Evolutionary conservation across 2,888 invertebrate species (phyloP), one percentile per base, ranked within the genome.

Genomic region (Tetropium fuscum): DNA sequence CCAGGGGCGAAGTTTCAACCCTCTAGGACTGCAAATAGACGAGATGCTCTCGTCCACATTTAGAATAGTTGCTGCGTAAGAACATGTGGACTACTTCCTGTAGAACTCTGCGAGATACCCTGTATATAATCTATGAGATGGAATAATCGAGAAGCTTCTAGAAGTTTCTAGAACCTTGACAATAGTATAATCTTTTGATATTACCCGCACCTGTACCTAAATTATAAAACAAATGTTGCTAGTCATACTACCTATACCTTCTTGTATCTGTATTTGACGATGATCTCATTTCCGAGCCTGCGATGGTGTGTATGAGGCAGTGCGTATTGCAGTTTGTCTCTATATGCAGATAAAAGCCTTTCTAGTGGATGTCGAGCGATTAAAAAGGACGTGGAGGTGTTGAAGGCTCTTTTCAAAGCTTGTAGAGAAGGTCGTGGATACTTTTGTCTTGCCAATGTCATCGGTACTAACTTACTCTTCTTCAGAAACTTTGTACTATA

Each of bases 301-400:
- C 91, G 90, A 73, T 94, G 93, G 75, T 91, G 88, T 13, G 93
- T 92, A 78, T 92, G 90, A 0, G 93, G 93, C 80, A 93, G 84
- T 40, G 93, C 91, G 76, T 90, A 91, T 59, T 92, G 89, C 70
- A 97, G 87, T 83, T 94, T 94, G 79, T 94, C 93, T 71, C 92
- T 88, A 79, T 93, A 94, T 51, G 92, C 93, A 48, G 93, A 93
- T 55, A 93, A 86, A 62, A 94, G 83, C 72, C 90, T 84, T 79
- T 94, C 93, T 68, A 94, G 85, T 1, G 93, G 93, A 83, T 94
- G 93, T 67, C 93, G 84, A 4, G 91, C 92, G 65, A 94, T 93
- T 63, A 94, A 84, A 80, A 94, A 93, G 59, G 93, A 90, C 69
- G 91, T 85, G 53, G 92, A 92, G 54, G 71, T 65, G 69, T 88